Conservation (phyloP, 2,888 invertebrate genomes). For the Pherbina coryleti region DNA sequence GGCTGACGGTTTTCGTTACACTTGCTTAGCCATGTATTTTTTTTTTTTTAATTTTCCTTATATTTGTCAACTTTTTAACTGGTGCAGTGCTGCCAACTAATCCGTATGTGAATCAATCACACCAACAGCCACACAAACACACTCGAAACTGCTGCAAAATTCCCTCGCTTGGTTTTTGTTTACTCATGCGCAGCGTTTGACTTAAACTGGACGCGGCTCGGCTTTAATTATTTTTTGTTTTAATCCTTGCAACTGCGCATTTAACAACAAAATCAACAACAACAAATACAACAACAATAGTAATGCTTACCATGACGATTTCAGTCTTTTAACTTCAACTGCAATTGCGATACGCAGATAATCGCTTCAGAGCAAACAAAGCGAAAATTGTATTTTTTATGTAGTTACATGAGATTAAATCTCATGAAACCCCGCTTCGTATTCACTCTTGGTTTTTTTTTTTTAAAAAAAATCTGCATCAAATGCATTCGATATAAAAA, state of each 20-base stretch:
- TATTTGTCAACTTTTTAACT: slow-evolving; percentile 2
- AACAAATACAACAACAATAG: no score
- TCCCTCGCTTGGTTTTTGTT: neutral
- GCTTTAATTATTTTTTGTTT: neutral
- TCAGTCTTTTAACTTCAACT: neutral
- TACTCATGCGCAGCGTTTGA: slow-evolving; percentile 1
- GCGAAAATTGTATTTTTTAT: neutral
- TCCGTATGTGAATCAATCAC: neutral
- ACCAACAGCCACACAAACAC: neutral
- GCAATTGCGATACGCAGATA: slow-evolving; percentile 26
- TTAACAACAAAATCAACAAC: neutral
- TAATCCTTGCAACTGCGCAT: neutral
- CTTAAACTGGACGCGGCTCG: neutral
- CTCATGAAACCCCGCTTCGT: neutral
- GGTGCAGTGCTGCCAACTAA: slow-evolving; percentile 19
- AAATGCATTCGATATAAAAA: no score
- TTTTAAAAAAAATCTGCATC: no score
- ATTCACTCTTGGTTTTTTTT: neutral
- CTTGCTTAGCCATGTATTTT: neutral
- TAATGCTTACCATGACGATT: neutral
- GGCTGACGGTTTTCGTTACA: neutral
- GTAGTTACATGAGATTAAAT: neutral
- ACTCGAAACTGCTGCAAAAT: neutral
- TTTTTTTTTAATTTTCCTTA: neutral
- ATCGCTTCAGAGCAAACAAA: slow-evolving; percentile 19